These are phyloP conservation scores for Caenorhabditis briggsae DNA, from an alignment of 1,140 invertebrate genomes.

Conservation along the genomic window DNA sequence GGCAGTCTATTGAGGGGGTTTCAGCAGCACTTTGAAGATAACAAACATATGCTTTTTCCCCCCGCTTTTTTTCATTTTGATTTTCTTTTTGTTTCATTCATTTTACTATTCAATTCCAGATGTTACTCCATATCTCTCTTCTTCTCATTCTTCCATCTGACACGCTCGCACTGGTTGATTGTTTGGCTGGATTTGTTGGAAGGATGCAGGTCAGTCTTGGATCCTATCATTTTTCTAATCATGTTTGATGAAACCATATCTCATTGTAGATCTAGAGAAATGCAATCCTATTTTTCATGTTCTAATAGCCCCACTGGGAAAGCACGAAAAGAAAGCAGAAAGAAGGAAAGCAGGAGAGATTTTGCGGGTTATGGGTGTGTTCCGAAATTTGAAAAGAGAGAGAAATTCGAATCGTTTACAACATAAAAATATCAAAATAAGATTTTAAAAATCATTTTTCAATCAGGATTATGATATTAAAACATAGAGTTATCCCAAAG, in stretches of 20 bases:
- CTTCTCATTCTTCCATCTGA: constrained; percentile 50
- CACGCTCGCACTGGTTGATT: constrained; percentile 55
- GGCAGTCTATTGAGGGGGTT: not conserved
- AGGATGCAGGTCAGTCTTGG: constrained; percentile 47
- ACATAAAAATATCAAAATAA: too few relatives aligned
- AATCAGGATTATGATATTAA: too few relatives aligned
- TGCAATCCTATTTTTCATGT: not conserved
- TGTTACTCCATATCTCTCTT: constrained; percentile 18
- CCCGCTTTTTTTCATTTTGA: not conserved
- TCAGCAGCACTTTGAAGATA: constrained; percentile 51
- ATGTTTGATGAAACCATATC: not conserved
- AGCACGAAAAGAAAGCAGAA: too few relatives aligned
- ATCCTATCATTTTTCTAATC: not conserved
- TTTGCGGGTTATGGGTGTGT: too few relatives aligned
- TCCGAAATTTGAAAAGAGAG: too few relatives aligned
- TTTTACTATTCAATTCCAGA: constrained; percentile 28
- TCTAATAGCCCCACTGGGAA: not conserved
- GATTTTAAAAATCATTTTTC: too few relatives aligned
- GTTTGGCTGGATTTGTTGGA: constrained; percentile 58
- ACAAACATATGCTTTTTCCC: constrained; percentile 51
- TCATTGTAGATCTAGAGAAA: not conserved
- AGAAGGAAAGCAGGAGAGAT: too few relatives aligned
- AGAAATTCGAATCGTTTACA: too few relatives aligned
- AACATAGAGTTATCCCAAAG: too few relatives aligned
- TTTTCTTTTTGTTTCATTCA: too few relatives aligned